phyloP scores from a whole-genome alignment of 2,113 vertebrate genomes.

The Archocentrus centrarchus region DNA sequence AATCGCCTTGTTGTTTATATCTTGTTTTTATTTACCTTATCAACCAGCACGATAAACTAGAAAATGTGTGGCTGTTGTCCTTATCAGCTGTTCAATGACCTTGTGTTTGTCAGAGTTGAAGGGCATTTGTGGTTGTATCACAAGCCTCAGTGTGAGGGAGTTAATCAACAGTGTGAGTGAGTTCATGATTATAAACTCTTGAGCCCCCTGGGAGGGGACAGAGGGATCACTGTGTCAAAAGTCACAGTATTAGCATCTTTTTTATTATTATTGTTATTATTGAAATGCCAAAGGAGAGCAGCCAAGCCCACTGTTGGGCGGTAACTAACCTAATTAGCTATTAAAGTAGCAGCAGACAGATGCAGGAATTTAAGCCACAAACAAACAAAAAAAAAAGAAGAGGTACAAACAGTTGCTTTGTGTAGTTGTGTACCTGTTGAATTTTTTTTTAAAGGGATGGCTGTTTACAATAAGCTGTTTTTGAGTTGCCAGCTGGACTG shows the following conservation, averaged over 20 bases:
- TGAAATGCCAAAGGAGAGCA: neutral
- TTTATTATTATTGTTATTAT: neutral
- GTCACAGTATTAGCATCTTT: neutral
- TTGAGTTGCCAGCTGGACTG: neutral
- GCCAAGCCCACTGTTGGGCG: neutral
- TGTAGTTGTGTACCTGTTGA: neutral
- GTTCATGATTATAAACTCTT: neutral
- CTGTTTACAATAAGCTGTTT: neutral
- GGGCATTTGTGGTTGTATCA: conserved; percentile 7
- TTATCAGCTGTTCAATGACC: neutral
- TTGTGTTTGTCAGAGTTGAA: conserved; percentile 5
- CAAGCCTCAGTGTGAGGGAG: conserved; percentile 3
- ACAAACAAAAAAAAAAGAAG: neutral
- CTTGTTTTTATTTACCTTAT: neutral
- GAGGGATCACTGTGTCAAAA: neutral
- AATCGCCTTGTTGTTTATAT: neutral
- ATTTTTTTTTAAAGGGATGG: neutral
- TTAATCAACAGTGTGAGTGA: neutral
- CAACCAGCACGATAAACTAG: neutral
- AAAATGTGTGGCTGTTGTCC: neutral
- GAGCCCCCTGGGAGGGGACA: neutral
- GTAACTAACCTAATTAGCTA: rapidly evolving
- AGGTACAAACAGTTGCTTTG: neutral
- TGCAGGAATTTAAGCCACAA: neutral
- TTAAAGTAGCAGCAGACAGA: neutral